Conservation (phyloP, 2,888 invertebrate species). For the Philereme transversata region DNA sequence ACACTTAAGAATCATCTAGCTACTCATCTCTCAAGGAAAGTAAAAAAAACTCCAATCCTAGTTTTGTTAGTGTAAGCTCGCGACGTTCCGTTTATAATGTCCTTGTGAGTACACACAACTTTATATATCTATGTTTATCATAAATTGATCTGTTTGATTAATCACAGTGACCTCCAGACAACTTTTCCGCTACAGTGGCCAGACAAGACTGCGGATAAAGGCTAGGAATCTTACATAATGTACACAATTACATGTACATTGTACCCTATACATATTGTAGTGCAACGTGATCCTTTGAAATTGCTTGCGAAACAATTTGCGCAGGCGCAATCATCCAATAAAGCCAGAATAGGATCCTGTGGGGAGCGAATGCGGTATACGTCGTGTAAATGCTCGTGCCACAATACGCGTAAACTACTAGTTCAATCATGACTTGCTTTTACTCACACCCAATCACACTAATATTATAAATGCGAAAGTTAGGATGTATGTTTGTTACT, state of each 20-base stretch:
- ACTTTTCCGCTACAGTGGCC: conserved; percentile 6
- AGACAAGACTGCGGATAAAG: conserved; percentile 9
- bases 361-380: conserved; percentile 16
- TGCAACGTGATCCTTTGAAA: conserved; percentile 25
- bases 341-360: conserved; percentile 15
- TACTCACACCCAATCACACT: not conserved
- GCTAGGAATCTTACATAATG: conserved; percentile 14
- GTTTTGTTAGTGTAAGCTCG: no score
- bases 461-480: no score
- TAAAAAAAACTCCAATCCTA: no score
- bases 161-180: not conserved
- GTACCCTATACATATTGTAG: conserved; percentile 6
- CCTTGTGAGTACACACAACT: no score
- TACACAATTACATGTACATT: conserved; percentile 8
- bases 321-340: conserved; percentile 29
- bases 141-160: not conserved
- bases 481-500: no score
- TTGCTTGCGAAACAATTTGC: conserved; percentile 24
- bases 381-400: not conserved
- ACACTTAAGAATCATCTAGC: no score
- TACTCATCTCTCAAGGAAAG: no score
- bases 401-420: not conserved
- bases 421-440: not conserved
- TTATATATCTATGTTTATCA: not conserved
- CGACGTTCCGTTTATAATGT: no score